A percentile compares a stretch with the other conserved stretches of the same genome.
phyloP scores from a whole-genome alignment of 2,113 vertebrate species.

The Phrynosoma platyrhinos region DNA sequence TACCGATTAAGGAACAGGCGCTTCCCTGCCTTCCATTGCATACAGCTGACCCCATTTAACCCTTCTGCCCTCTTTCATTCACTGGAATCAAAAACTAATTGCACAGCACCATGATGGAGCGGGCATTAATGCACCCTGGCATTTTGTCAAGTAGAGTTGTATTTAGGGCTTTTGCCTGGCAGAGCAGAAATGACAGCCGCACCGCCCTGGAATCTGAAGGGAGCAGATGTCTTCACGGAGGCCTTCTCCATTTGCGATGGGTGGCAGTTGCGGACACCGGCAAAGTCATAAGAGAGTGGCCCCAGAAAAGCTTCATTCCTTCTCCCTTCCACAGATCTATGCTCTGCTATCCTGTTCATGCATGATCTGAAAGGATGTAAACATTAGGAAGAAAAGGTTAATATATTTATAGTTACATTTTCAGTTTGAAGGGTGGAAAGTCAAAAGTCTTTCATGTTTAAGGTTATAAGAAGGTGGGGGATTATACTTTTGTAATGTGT shows the following conservation, averaged over 20 bases:
- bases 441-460: too few species aligned
- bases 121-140: constrained; percentile 32
- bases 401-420: too few species aligned
- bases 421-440: too few species aligned
- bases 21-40: not conserved
- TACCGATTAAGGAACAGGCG: constrained; percentile 27
- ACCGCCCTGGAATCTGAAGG: not conserved
- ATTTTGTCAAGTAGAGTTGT: rapidly evolving
- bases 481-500: too few species aligned
- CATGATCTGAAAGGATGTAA: not conserved
- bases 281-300: not conserved
- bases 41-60: constrained; percentile 53
- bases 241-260: not conserved
- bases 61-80: constrained; percentile 55
- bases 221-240: not conserved
- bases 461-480: too few species aligned
- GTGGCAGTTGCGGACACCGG: not conserved
- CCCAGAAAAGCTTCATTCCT: rapidly evolving
- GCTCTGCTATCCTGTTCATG: not conserved
- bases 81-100: constrained; percentile 64
- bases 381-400: too few species aligned
- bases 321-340: not conserved
- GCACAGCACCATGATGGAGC: constrained; percentile 33
- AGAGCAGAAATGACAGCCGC: rapidly evolving
- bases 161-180: constrained; percentile 10